Evolutionary conservation across 2,797 vertebrate species (phyloP).

Genomic region (Alcedo quadribrachys): DNA sequence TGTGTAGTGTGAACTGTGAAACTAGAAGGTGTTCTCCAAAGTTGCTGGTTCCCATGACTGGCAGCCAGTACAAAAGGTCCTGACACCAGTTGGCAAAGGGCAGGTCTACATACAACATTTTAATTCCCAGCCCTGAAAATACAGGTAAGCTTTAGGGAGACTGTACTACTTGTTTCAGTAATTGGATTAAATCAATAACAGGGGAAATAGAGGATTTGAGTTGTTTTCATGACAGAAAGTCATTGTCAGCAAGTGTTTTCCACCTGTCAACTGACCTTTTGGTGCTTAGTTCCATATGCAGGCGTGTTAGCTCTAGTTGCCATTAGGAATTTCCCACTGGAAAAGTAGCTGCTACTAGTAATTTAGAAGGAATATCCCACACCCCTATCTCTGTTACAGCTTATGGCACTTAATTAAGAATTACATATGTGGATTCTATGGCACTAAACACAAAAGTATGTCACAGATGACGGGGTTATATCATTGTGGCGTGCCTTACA

Average conservation of each 20-base stretch:
- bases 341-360: background rate
- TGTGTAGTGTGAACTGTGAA: background rate
- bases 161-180: background rate
- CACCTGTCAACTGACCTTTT: background rate
- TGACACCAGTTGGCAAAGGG: background rate
- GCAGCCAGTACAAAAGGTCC: background rate
- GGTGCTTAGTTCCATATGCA: background rate
- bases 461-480: background rate
- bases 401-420: background rate
- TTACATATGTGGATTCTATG: background rate
- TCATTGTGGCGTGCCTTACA: background rate
- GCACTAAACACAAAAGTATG: background rate
- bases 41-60: background rate
- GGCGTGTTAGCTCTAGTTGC: background rate
- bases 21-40: background rate
- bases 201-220: background rate
- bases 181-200: background rate
- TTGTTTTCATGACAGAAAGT: background rate
- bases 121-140: background rate
- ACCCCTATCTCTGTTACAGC: background rate
- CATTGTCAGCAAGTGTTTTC: background rate
- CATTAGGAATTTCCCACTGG: background rate
- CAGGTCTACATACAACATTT: background rate
- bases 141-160: background rate
- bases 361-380: background rate